Evolutionary conservation across 2,888 invertebrate species (phyloP).

Genomic region (Sympetrum striolatum): DNA sequence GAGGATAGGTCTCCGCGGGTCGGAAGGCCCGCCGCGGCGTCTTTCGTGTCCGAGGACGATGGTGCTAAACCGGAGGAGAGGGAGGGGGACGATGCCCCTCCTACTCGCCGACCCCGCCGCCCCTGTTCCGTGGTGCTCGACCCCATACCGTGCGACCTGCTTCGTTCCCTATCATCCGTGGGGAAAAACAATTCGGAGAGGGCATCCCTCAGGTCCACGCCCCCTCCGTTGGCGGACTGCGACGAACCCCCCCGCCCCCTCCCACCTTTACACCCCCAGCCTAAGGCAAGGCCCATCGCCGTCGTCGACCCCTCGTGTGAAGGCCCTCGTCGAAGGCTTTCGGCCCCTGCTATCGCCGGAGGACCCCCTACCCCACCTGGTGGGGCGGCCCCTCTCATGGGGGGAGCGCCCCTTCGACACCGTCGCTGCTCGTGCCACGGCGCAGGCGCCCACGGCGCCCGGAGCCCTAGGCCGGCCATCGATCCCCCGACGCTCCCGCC

Average conservation of each 20-base stretch:
- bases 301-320: slow-evolving; percentile 53
- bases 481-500: slow-evolving; percentile 31
- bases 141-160: slow-evolving; percentile 48
- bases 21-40: slow-evolving; percentile 9
- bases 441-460: slow-evolving; percentile 48
- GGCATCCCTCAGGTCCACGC: slow-evolving; percentile 44
- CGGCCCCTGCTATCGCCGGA: slow-evolving; percentile 48
- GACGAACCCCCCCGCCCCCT: slow-evolving; percentile 51
- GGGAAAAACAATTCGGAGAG: slow-evolving; percentile 45
- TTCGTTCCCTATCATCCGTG: slow-evolving; percentile 48
- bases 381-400: slow-evolving; percentile 53
- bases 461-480: slow-evolving; percentile 46
- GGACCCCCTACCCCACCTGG: slow-evolving; percentile 44
- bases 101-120: neutral
- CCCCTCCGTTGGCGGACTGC: slow-evolving; percentile 51
- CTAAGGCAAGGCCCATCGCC: slow-evolving; percentile 51
- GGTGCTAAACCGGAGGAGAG: neutral
- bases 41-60: slow-evolving; percentile 31
- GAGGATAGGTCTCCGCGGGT: neutral
- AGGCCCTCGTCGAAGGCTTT: slow-evolving; percentile 47
- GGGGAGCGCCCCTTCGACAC: slow-evolving; percentile 52
- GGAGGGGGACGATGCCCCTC: neutral
- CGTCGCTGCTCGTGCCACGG: slow-evolving; percentile 47
- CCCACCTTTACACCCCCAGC: slow-evolving; percentile 48
- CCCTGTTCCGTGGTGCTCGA: slow-evolving; percentile 49